Conservation (phyloP, 2,113 vertebrate genomes). For the Hippocampus mohnikei region DNA sequence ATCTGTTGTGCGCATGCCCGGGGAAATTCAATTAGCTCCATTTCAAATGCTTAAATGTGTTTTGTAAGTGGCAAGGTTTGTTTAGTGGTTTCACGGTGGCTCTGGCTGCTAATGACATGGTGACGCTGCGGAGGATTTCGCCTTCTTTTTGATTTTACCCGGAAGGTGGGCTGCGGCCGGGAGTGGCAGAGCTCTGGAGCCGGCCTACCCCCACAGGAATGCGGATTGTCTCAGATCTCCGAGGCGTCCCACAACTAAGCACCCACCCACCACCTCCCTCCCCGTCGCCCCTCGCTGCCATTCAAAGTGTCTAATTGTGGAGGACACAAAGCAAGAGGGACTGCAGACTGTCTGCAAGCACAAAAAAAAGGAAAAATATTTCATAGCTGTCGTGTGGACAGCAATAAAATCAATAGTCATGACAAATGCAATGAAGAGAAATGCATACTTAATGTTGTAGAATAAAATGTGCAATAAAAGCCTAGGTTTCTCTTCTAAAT, state of each 20-base stretch:
- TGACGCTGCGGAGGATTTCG: constrained; percentile 48
- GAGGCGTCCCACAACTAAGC: constrained; percentile 65
- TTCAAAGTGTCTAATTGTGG: constrained; percentile 79
- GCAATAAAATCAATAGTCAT: not conserved
- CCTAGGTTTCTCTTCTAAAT: not conserved
- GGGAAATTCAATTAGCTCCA: constrained; percentile 38
- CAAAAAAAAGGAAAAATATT: constrained; percentile 4
- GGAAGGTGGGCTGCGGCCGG: constrained; percentile 76
- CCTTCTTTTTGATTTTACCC: constrained; percentile 45
- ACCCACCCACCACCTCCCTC: not conserved
- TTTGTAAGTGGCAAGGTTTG: constrained; percentile 36
- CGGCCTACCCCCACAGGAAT: constrained; percentile 94
- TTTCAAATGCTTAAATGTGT: constrained; percentile 19
- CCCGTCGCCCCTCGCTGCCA: constrained; percentile 71
- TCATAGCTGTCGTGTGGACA: constrained; percentile 33
- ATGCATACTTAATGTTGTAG: not conserved
- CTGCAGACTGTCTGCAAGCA: constrained; percentile 69
- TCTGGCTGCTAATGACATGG: constrained; percentile 53
- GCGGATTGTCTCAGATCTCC: constrained; percentile 84
- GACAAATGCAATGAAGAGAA: not conserved
- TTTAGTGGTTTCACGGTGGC: constrained; percentile 40
- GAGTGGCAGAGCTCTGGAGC: constrained; percentile 82
- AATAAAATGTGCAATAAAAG: not conserved
- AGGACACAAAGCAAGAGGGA: constrained; percentile 67
- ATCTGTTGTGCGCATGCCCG: constrained; percentile 6